phyloP scores from a whole-genome alignment of 2,888 invertebrate species.

The Eupithecia subfuscata region DNA sequence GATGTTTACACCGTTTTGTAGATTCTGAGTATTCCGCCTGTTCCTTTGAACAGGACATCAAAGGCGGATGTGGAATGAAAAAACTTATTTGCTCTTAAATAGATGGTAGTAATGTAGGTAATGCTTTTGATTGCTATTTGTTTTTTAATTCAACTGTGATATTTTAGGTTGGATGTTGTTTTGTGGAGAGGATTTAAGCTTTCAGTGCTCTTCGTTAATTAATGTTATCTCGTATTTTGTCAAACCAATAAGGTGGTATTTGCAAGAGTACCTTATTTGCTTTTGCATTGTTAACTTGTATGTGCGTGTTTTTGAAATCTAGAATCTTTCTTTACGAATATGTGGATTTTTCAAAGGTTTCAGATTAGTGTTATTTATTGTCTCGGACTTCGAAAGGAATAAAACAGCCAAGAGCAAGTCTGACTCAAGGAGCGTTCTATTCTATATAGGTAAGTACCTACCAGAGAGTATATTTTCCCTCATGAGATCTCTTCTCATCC shows the following conservation, averaged over 20 bases:
- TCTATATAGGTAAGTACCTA: background rate
- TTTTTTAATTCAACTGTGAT: background rate
- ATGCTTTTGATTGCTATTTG: slow-evolving; percentile 11
- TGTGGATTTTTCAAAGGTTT: background rate
- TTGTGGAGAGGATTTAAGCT: background rate
- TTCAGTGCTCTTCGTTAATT: background rate
- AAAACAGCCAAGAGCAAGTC: background rate
- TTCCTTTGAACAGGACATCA: slow-evolving; percentile 66
- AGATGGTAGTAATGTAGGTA: slow-evolving; percentile 8
- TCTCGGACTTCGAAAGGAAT: background rate
- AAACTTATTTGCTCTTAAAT: slow-evolving; percentile 16
- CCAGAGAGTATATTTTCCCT: background rate
- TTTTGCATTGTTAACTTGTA: background rate
- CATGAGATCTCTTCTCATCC: background rate
- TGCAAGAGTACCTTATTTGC: background rate
- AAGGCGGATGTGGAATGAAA: slow-evolving; percentile 47
- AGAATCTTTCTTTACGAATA: background rate
- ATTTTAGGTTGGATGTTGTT: background rate
- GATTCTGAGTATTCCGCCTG: slow-evolving; percentile 51
- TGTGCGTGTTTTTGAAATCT: background rate
- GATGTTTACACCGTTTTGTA: slow-evolving; percentile 62
- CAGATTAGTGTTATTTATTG: background rate
- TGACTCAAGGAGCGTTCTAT: background rate
- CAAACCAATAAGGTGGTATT: background rate
- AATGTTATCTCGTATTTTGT: background rate